Base-by-base conservation (phyloP, 2,888 invertebrate genomes). In the Leptinotarsa tumamoca region DNA sequence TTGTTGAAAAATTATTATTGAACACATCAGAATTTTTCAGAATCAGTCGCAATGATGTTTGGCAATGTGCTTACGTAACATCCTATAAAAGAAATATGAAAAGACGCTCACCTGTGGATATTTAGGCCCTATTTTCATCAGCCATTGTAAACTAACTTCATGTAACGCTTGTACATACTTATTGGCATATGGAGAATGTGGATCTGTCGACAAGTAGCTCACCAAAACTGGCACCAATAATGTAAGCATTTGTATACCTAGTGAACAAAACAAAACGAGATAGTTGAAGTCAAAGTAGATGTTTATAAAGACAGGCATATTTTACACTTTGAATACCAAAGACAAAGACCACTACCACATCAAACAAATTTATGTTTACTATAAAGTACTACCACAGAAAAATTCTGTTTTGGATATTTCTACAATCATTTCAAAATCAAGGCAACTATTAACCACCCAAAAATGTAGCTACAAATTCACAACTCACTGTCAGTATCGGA, bases 221-320 rank as follows among this genome's bases (percentile, higher is more conserved):
- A 98, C 95, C 81, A 98, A 91, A 76, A 97, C 94, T 63, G 98
- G 98, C 76, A 98, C 96, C 76, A 98, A 90, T 63, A 98, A 90
- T 81, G 95, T 94, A 72, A 98, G 89, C 92, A 99, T 93, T 87
- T 97, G 95, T 82, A 96, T 93, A 85, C 97, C 98, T 98, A n/a
- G 89, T 5, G 85, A 87, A 83, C 76, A 81, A 75, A 79, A 75
- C 78, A 43, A 15, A 78, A 76, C 73, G 74, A 72, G 77, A 67
- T 72, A 70, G 73, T 54, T 73, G 71, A 78, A 10, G n/a, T 15
- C 52, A 50, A 43, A 18, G 10, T 43, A 10, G 0, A 67, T 67
- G 43, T 17, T 18, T 66, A 66, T 73, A 75, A 51, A 51, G 15
- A 51, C 17, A 51, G 17, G 51, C 51, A 51, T 13, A 10, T 51